A percentile compares a stretch with the other conserved stretches of the same genome.
These are phyloP conservation scores for Festucalex cinctus DNA, from an alignment of 2,113 vertebrate species.

Conservation along the genomic window DNA sequence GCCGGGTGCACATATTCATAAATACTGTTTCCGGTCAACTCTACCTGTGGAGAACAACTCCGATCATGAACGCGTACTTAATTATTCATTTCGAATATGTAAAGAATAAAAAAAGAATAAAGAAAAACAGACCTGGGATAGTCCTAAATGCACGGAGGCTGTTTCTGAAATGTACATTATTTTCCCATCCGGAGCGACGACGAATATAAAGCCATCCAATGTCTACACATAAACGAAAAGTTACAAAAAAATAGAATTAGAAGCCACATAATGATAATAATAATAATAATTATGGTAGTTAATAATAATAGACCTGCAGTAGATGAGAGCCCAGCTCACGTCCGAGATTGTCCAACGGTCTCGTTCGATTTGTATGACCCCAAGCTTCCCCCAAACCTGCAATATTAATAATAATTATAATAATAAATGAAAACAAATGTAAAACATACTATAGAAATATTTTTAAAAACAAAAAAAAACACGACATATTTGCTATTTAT, in stretches of 20 bases:
- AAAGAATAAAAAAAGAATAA: not conserved
- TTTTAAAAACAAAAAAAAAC: not conserved
- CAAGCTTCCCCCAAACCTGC: constrained; percentile 93
- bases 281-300: not conserved
- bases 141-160: constrained; percentile 90
- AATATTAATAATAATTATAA: not conserved
- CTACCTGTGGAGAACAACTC: constrained; percentile 86
- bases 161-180: constrained; percentile 99
- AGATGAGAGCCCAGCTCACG: constrained; percentile 90
- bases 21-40: constrained; percentile 99
- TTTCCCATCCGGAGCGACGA: constrained; percentile 94
- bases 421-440: not conserved
- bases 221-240: constrained; percentile 71
- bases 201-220: constrained; percentile 94
- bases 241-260: not conserved
- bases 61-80: constrained; percentile 24
- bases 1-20: constrained; percentile 98
- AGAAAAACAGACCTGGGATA: constrained; percentile 84
- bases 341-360: constrained; percentile 88
- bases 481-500: not conserved
- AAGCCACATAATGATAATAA: not conserved
- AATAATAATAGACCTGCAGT: constrained; percentile 77
- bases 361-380: constrained; percentile 85
- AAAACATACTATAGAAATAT: not conserved
- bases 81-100: not conserved